Evolutionary conservation across 2,888 invertebrate genomes (phyloP).

Genomic region (Hypsopygia costalis): DNA sequence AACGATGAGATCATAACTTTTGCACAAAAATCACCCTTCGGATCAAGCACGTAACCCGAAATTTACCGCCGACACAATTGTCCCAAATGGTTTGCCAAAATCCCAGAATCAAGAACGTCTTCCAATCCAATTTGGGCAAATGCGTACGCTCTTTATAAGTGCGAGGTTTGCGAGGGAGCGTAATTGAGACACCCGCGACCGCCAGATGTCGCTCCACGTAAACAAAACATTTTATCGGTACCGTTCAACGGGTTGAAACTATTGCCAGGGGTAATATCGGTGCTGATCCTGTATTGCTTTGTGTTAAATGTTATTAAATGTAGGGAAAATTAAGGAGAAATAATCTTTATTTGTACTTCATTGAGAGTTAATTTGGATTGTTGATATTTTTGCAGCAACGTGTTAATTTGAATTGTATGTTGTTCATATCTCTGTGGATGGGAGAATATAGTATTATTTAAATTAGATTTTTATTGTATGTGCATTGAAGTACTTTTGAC

Average conservation of each 20-base stretch:
- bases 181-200: slow-evolving; percentile 12
- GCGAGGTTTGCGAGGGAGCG: slow-evolving; percentile 6
- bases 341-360: background rate
- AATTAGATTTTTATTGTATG: too few species aligned
- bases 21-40: slow-evolving; percentile 1
- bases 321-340: background rate
- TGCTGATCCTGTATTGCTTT: slow-evolving; percentile 5
- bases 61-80: slow-evolving; percentile 7
- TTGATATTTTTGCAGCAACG: too few species aligned
- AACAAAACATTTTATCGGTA: slow-evolving; percentile 48
- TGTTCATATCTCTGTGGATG: too few species aligned
- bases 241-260: slow-evolving; percentile 41
- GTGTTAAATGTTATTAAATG: slow-evolving; percentile 5
- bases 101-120: slow-evolving; percentile 15
- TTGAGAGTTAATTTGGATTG: background rate
- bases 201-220: slow-evolving; percentile 31
- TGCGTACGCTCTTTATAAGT: slow-evolving; percentile 19
- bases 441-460: too few species aligned
- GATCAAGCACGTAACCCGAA: slow-evolving; percentile 3
- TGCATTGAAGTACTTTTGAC: too few species aligned
- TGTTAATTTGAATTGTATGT: too few species aligned
- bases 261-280: slow-evolving; percentile 20
- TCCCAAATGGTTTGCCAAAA: slow-evolving; percentile 11
- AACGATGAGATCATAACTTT: too few species aligned
- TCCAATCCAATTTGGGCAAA: slow-evolving; percentile 19